Percentiles rank a stretch among this genome's conserved stretches.
Evolutionary conservation across 2,797 vertebrate genomes (phyloP).

Genomic region (Artibeus jamaicensis): DNA sequence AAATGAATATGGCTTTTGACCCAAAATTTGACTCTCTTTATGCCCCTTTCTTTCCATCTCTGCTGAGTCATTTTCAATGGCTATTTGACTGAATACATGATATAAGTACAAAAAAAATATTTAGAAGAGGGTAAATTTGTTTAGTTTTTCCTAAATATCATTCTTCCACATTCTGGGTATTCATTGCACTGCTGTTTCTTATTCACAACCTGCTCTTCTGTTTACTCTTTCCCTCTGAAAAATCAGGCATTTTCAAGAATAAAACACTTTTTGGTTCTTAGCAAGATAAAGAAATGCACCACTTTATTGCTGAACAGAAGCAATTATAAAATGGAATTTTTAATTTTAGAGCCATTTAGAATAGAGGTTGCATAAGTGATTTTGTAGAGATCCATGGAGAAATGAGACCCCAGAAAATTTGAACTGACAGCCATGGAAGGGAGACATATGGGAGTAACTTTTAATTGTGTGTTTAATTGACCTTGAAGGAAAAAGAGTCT

Average conservation of each 20-base stretch:
- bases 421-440: background rate
- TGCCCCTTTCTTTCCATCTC: background rate
- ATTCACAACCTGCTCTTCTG: background rate
- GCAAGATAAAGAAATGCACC: background rate
- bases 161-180: background rate
- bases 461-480: background rate
- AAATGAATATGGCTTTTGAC: too few species aligned
- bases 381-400: background rate
- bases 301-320: background rate
- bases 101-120: background rate
- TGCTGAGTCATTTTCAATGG: background rate
- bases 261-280: background rate
- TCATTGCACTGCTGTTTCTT: background rate
- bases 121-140: background rate
- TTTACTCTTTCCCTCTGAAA: background rate
- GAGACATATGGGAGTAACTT: background rate
- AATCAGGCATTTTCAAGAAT: background rate
- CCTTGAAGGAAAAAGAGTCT: background rate
- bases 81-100: background rate
- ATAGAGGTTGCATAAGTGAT: background rate
- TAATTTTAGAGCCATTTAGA: slow-evolving; percentile 10
- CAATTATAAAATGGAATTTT: background rate
- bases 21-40: background rate
- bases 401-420: background rate
- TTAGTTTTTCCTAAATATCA: background rate